Evolutionary conservation across 1,140 invertebrate species (phyloP), one percentile per base, ranked within the genome.

Genomic region (Saccostrea echinata): DNA sequence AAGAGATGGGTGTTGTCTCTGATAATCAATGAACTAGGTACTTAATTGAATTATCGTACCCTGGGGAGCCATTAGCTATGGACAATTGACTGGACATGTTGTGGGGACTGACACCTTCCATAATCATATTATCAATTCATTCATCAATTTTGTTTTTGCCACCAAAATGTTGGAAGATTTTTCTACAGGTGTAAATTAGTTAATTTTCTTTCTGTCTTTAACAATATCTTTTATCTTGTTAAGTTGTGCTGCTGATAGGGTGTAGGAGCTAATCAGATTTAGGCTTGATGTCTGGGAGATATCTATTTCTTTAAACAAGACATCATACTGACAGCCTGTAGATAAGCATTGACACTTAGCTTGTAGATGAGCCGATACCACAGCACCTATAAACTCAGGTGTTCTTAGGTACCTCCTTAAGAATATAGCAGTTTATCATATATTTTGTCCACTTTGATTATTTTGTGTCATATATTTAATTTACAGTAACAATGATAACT

Each of bases 141-240:
- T 33, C 68, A 27, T 18, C 27, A 33, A 76, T 27, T 30, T 30
- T 33, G 30, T 30, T 30, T 76, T 76, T 24, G 27, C 68, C 68
- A 76, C 68, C 11, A 11, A 16, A 27, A 33, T 61, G 18, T 61
- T 61, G 2, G 55, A 61, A n/a, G 18, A 21, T 13, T 71, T 76
- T 33, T 18, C 24, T 30, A 13, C 68, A 76, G 68, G 68, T 76
- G 68, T 76, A 76, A 76, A 76, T 76, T 76, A 27, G 68, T 76
- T 33, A 76, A 76, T 76, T 76, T 76, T 76, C 68, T 27, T 11
- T 33, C 68, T 76, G 68, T 76, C 68, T 76, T 76, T 27, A 27
- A 76, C 68, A 76, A 33, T 33, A 27, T 76, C 68, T 76, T 76
- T 76, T 76, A 76, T 76, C 68, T 76, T 35, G 68, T 76, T 24